These are phyloP conservation scores for Microdon myrmicae DNA, from an alignment of 2,888 invertebrate species.

Conservation along the genomic window DNA sequence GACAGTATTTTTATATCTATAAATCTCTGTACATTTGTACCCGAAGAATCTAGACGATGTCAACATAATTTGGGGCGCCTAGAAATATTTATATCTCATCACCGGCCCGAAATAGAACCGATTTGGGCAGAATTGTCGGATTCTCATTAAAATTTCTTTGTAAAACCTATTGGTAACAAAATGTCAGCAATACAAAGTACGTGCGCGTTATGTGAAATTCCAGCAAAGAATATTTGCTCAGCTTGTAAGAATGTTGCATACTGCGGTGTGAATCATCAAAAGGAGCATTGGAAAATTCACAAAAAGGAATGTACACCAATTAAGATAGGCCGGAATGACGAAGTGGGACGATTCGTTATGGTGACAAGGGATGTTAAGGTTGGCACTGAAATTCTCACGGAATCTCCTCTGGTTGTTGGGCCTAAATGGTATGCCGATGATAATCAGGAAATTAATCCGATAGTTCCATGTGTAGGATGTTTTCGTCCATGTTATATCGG, in stretches of 20 bases:
- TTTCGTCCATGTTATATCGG: constrained; percentile 73
- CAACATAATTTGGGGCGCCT: too few relatives aligned
- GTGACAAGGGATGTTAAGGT: constrained; percentile 75
- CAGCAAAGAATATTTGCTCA: constrained; percentile 74
- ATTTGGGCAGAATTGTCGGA: too few relatives aligned
- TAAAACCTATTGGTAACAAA: too few relatives aligned
- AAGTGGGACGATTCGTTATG: constrained; percentile 73
- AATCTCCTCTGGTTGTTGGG: constrained; percentile 74
- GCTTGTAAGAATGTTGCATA: constrained; percentile 77
- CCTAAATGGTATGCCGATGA: constrained; percentile 71
- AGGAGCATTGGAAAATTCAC: constrained; percentile 76
- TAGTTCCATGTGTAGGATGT: constrained; percentile 83
- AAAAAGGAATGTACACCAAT: constrained; percentile 73
- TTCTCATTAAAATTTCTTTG: too few relatives aligned
- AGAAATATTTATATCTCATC: too few relatives aligned
- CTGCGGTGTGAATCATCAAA: constrained; percentile 77
- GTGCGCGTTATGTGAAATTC: constrained; percentile 73
- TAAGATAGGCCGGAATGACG: constrained; percentile 66
- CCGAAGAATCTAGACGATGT: too few relatives aligned
- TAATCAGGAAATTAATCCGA: constrained; percentile 71
- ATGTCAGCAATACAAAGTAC: constrained; percentile 47
- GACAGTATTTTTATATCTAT: too few relatives aligned
- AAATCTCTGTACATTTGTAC: too few relatives aligned
- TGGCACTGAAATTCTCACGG: constrained; percentile 74
- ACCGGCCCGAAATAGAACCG: too few relatives aligned